phyloP scores from a whole-genome alignment of 2,888 invertebrate species.

The Amphipyra berbera region DNA sequence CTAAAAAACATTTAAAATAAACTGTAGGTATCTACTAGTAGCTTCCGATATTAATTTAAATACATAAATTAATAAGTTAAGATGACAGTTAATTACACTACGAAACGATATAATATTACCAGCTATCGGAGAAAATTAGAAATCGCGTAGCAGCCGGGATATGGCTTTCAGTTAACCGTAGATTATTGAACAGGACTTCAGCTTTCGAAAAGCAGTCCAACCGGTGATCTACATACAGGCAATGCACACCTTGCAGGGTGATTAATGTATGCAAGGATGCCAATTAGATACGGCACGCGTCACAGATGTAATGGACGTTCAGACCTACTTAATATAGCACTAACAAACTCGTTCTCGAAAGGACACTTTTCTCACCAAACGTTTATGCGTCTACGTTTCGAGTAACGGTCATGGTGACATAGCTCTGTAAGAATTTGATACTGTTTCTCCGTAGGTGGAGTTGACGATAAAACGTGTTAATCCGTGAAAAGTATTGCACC shows the following conservation, averaged over 20 bases:
- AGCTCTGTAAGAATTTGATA: slow-evolving; percentile 74
- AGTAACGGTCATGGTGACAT: slow-evolving; percentile 80
- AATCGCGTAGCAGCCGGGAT: slow-evolving; percentile 73
- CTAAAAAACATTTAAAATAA: slow-evolving; percentile 6
- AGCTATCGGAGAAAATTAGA: slow-evolving; percentile 75
- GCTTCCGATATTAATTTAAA: slow-evolving; percentile 29
- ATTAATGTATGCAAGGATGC: slow-evolving; percentile 83
- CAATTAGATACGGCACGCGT: slow-evolving; percentile 82
- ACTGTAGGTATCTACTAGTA: background rate
- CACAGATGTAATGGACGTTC: slow-evolving; percentile 61
- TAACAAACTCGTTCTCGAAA: slow-evolving; percentile 73
- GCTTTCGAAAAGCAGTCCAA: slow-evolving; percentile 76
- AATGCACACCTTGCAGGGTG: slow-evolving; percentile 67
- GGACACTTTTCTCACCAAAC: slow-evolving; percentile 69
- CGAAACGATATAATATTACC: slow-evolving; percentile 50
- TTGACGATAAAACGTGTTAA: slow-evolving; percentile 64
- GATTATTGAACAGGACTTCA: slow-evolving; percentile 78
- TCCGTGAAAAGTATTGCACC: slow-evolving; percentile 43
- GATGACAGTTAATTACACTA: slow-evolving; percentile 65
- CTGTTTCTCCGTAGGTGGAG: slow-evolving; percentile 73
- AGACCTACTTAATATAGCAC: slow-evolving; percentile 69
- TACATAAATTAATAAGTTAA: slow-evolving; percentile 54
- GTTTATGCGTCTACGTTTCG: slow-evolving; percentile 59
- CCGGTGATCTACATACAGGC: slow-evolving; percentile 73
- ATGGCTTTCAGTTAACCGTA: slow-evolving; percentile 77